Percentiles rank a stretch among this genome's conserved stretches.
phyloP scores from a whole-genome alignment of 1,140 invertebrate species.

The Ceratina calcarata region DNA sequence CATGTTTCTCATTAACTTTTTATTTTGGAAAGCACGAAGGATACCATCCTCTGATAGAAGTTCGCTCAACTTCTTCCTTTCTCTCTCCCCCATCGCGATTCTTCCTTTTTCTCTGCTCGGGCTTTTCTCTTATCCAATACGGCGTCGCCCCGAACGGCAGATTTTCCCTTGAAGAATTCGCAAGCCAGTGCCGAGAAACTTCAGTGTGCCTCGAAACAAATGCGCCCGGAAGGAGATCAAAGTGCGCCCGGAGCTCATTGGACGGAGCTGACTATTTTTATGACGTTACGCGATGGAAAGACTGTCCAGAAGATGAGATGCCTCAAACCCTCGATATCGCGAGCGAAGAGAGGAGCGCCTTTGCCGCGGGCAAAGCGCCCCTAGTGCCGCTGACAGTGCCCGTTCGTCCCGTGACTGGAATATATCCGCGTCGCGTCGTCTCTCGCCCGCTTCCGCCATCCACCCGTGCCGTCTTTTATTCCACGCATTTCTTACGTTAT shows the following conservation, averaged over 20 bases:
- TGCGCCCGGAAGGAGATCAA: constrained; percentile 71
- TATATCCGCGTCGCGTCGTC: constrained; percentile 49
- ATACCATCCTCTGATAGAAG: constrained; percentile 67
- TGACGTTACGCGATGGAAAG: constrained; percentile 72
- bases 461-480: constrained; percentile 59
- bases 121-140: neutral
- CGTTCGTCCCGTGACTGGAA: constrained; percentile 76
- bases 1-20: constrained; percentile 79
- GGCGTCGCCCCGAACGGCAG: neutral
- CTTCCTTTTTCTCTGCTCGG: neutral
- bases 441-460: constrained; percentile 45
- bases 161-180: constrained; percentile 51
- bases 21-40: constrained; percentile 75
- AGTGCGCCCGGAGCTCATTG: constrained; percentile 73
- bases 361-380: constrained; percentile 45
- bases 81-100: constrained; percentile 1
- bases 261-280: constrained; percentile 79
- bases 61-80: constrained; percentile 51
- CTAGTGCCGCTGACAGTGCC: constrained; percentile 58
- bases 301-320: constrained; percentile 74
- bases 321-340: constrained; percentile 63
- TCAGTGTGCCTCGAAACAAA: constrained; percentile 52
- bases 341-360: constrained; percentile 10
- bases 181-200: constrained; percentile 56
- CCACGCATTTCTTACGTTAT: constrained; percentile 63